phyloP scores from a whole-genome alignment of 53 echinoderm and acorn worm species.

The Holothuria leucospilota region DNA sequence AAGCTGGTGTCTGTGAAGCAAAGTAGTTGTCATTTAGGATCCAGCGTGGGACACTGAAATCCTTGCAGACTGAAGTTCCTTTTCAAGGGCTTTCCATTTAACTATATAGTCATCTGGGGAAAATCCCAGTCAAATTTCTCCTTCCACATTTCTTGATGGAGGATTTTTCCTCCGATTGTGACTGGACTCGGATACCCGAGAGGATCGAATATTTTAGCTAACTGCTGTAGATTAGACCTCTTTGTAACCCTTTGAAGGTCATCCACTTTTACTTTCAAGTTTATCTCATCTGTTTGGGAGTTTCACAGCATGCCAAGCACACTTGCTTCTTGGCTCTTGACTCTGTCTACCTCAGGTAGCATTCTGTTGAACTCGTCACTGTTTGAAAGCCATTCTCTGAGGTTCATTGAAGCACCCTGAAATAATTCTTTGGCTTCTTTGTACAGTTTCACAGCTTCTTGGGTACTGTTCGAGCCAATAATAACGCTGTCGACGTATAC shows the following conservation, averaged over 20 bases:
- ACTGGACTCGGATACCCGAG: slow-evolving; percentile 11
- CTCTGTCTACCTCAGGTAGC: too few relatives aligned
- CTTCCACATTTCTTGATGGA: slow-evolving; percentile 18
- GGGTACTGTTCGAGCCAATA: not conserved
- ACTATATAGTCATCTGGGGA: not conserved
- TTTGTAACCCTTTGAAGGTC: not conserved
- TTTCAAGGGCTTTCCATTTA: not conserved
- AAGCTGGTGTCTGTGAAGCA: not conserved
- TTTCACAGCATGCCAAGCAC: not conserved
- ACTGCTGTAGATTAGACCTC: not conserved
- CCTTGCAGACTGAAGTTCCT: not conserved
- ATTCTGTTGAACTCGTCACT: too few relatives aligned
- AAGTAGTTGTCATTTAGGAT: slow-evolving; percentile 1
- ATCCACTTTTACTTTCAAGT: not conserved
- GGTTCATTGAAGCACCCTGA: too few relatives aligned
- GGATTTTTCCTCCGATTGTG: not conserved
- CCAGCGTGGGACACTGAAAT: not conserved
- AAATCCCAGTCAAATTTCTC: not conserved
- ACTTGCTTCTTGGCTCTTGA: not conserved
- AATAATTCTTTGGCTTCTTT: slow-evolving; percentile 4
- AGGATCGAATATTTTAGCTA: not conserved
- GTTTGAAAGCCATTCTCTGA: too few relatives aligned
- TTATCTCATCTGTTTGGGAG: not conserved
- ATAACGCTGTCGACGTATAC: slow-evolving; percentile 5
- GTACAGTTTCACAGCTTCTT: slow-evolving; percentile 4